Base-by-base conservation (phyloP, 2,888 invertebrate genomes). In the Campopleginae sp. region DNA sequence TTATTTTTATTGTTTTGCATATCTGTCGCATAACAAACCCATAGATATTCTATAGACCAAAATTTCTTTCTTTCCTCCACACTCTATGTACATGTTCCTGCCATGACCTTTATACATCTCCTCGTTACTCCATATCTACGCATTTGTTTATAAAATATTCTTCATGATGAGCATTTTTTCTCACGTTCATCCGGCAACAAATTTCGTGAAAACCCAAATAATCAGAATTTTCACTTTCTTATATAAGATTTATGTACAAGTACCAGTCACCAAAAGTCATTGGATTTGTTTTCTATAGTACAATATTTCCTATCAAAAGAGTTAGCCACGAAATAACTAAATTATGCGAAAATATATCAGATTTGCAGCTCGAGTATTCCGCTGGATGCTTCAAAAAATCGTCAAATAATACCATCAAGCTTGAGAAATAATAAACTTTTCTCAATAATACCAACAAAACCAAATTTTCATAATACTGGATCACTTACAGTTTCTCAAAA, bases 21-120 rank as follows among this genome's bases (percentile, higher is more conserved):
- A 77, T 78, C 81, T 90, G 90, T 93, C 92, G 93, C 92, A 93
- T 93, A 93, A 93, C 93, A 93, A 93, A 92, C 93, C 93, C 93
- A 92, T 92, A 90, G 88, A 90, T 90, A 89, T 91, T 90, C 89
- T 92, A 90, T 88, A 90, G 89, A 90, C 89, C 89, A 90, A 90
- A 84, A 80, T 68, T 72, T 80, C 8, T 82, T 81, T 71, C 61
- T 68, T 68, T 74, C 76, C 44, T 54, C 89, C 88, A 89, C 86
- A 87, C 89, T 90, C 27, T 92, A 90, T 92, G 85, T 88, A 92
- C 92, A 93, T 89, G 86, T 86, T 90, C 87, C 84, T 84, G 88
- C 51, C 51, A 81, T 89, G 85, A 88, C 72, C 66, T 84, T 61
- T 77, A 74, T 80, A 65, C 65, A 63, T 23, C 66, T 75, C 48